Evolutionary conservation across 2,113 vertebrate genomes (phyloP).

Genomic region (Antigone vipio): DNA sequence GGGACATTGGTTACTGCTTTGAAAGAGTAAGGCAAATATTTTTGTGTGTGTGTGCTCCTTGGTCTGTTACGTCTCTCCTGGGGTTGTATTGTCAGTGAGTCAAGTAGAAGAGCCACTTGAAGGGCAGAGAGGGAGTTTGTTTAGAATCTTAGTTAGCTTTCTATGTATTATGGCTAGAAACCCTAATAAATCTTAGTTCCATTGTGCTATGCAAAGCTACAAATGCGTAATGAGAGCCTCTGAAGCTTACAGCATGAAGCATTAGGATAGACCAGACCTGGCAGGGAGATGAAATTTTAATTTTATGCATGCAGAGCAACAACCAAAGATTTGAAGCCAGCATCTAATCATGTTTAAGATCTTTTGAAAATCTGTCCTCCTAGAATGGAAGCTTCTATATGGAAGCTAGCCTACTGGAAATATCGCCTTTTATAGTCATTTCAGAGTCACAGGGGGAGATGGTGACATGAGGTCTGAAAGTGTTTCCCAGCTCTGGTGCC

Average conservation of each 20-base stretch:
- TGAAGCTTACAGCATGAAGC: neutral
- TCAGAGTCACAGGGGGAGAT: neutral
- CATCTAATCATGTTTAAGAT: neutral
- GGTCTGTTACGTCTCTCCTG: constrained; percentile 30
- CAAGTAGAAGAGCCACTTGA: constrained; percentile 6
- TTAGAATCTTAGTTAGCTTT: neutral
- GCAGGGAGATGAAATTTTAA: neutral
- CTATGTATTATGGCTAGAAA: neutral
- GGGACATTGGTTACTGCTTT: constrained; percentile 27
- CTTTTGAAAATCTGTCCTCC: neutral
- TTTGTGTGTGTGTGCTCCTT: constrained; percentile 38
- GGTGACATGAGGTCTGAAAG: neutral
- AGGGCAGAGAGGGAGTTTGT: neutral
- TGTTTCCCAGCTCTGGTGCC: neutral
- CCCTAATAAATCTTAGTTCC: neutral
- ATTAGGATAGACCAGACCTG: neutral
- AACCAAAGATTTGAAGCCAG: neutral
- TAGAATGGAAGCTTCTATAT: neutral
- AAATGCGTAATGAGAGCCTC: neutral
- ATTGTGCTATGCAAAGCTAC: neutral
- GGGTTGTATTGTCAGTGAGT: constrained; percentile 2
- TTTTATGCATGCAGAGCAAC: neutral
- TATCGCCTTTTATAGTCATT: neutral
- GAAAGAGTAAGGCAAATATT: constrained; percentile 50
- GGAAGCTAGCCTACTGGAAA: neutral